phyloP scores from a whole-genome alignment of 2,797 vertebrate genomes.

The Lithobates pipiens region DNA sequence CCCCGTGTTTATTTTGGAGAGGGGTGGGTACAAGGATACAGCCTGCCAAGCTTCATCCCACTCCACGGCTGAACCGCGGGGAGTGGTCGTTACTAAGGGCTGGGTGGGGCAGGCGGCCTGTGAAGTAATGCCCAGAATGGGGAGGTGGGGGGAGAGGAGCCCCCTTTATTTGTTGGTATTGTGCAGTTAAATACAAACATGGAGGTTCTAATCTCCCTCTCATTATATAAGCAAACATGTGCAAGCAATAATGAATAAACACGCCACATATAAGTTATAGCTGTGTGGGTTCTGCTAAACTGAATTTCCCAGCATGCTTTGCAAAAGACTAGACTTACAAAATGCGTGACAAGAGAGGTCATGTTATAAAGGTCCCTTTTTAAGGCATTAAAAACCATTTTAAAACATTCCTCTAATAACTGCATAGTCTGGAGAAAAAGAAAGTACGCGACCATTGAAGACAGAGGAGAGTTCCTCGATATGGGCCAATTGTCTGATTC shows the following conservation, averaged over 20 bases:
- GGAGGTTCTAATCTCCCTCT: background rate
- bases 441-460: too few relatives aligned
- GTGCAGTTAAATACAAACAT: background rate
- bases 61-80: conserved; percentile 41
- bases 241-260: background rate
- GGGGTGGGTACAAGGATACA: conserved; percentile 29
- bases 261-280: background rate
- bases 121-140: conserved; percentile 48
- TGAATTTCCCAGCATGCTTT: background rate
- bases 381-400: too few relatives aligned
- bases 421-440: too few relatives aligned
- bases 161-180: background rate
- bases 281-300: background rate
- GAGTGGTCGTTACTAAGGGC: conserved; percentile 31
- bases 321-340: background rate
- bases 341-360: too few relatives aligned
- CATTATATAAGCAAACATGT: background rate
- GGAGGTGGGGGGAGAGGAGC: background rate
- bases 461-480: too few relatives aligned
- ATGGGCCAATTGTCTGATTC: too few relatives aligned
- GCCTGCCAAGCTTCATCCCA: conserved; percentile 50
- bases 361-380: too few relatives aligned
- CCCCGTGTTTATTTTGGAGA: conserved; percentile 47
- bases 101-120: conserved; percentile 40
- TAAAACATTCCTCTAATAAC: too few relatives aligned